Evolutionary conservation across 2,888 invertebrate genomes (phyloP).

Genomic region (Teinopalpus imperialis): DNA sequence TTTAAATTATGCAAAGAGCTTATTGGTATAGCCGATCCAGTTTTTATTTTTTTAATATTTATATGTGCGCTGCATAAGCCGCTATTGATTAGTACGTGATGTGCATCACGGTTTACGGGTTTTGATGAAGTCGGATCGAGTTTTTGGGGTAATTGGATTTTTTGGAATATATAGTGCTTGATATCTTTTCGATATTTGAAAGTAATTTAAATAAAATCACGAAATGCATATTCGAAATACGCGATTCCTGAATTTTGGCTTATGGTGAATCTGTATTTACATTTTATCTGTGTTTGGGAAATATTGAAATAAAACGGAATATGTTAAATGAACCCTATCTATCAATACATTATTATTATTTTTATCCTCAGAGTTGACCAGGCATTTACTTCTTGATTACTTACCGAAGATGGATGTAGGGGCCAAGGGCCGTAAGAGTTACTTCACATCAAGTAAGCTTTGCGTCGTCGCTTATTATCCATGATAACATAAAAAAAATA

Average conservation of each 20-base stretch:
- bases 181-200: not conserved
- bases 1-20: slow-evolving; percentile 75
- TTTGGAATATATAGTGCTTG: not conserved
- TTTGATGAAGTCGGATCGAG: not conserved
- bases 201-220: not conserved
- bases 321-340: too few relatives aligned
- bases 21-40: slow-evolving; percentile 56
- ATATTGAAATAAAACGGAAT: too few relatives aligned
- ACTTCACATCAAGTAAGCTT: too few relatives aligned
- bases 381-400: too few relatives aligned
- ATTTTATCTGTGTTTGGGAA: too few relatives aligned
- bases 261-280: not conserved
- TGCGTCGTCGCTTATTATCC: too few relatives aligned
- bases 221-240: not conserved
- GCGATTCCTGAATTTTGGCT: not conserved
- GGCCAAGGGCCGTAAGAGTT: too few relatives aligned
- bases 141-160: slow-evolving; percentile 8
- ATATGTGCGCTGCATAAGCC: slow-evolving; percentile 38
- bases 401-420: too few relatives aligned
- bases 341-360: too few relatives aligned
- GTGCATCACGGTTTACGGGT: slow-evolving; percentile 3
- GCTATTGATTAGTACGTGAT: slow-evolving; percentile 18
- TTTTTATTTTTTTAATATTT: slow-evolving; percentile 49
- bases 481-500: too few relatives aligned
- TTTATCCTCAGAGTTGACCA: too few relatives aligned